Base-by-base conservation (phyloP, 2,888 invertebrate species). In the Taenaris catops region DNA sequence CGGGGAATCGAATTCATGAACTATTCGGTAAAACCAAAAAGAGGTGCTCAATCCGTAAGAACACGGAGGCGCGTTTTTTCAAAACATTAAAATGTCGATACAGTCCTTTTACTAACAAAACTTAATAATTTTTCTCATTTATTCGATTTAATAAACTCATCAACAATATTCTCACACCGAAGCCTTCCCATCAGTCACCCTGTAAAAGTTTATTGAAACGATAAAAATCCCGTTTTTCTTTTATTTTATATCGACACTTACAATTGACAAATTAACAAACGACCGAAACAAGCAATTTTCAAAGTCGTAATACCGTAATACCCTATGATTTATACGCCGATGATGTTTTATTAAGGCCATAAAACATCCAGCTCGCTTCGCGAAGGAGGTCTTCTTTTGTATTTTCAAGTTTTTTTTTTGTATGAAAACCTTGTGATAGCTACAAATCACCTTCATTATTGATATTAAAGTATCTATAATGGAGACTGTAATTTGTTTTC, bases 271-370 rank as follows among this genome's bases (percentile, higher is more conserved):
- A 68, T 68, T 62, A 68, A 53, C 56, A 43, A 49, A 54, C 49
- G 55, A 48, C 49, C 44, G 36, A 41, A 37, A 48, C 44, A 42
- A 48, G 53, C 58, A 68, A 69, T 70, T 72, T 67, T 51, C 56
- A 44, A 58, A 55, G 49, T 52, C 51, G 56, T 57, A 62, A 58
- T 58, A 54, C 57, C 48, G 51, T 63, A 68, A 67, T 63, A 61
- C 62, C 46, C 38, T 44, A 47, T 75, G 72, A 80, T 79, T 78
- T 78, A 80, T 76, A 55, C 41, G 47, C 51, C 61, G 58, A 66
- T 67, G 56, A 69, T 72, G 68, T 76, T 75, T 78, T 79, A 76
- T 73, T 64, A 70, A 54, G 48, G 57, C 59, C 51, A 73, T 80
- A 74, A 79, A 79, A 63, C 61, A 74, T 66, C 51, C 48, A 58